Evolutionary conservation across 1,140 invertebrate genomes (phyloP).

Genomic region (Micrasema minimum): DNA sequence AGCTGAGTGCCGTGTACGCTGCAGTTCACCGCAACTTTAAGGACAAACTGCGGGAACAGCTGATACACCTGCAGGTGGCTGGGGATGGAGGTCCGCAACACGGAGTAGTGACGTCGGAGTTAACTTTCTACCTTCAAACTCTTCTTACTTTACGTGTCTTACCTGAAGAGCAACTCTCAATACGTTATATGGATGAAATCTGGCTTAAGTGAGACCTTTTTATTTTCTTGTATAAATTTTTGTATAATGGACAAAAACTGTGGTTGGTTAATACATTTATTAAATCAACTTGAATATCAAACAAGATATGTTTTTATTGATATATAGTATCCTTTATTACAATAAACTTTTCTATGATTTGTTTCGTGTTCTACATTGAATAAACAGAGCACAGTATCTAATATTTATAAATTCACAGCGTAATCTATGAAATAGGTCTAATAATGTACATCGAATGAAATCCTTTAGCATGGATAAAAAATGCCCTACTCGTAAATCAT

Average conservation of each 20-base stretch:
- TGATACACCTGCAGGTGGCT: slow-evolving; percentile 87
- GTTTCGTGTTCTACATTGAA: no score
- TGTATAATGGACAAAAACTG: not conserved
- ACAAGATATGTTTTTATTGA: no score
- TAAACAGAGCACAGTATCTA: no score
- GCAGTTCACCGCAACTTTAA: slow-evolving; percentile 90
- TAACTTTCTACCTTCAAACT: slow-evolving; percentile 95
- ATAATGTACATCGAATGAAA: no score
- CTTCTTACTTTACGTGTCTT: slow-evolving; percentile 87
- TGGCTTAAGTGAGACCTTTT: slow-evolving; percentile 64
- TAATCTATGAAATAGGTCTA: no score
- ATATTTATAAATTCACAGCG: no score
- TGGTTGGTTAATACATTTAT: slow-evolving; percentile 5
- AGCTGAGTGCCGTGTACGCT: slow-evolving; percentile 80
- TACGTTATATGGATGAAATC: slow-evolving; percentile 82
- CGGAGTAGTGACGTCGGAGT: slow-evolving; percentile 93
- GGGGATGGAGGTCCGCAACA: slow-evolving; percentile 97
- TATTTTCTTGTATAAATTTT: no score
- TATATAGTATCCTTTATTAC: no score
- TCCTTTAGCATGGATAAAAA: no score
- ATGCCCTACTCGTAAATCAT: no score
- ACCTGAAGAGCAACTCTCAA: slow-evolving; percentile 76
- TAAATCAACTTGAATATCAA: not conserved
- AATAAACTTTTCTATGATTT: no score
- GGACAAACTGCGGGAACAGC: slow-evolving; percentile 83